Conservation (phyloP, 2,797 vertebrate species). For the Cottoperca gobio region DNA sequence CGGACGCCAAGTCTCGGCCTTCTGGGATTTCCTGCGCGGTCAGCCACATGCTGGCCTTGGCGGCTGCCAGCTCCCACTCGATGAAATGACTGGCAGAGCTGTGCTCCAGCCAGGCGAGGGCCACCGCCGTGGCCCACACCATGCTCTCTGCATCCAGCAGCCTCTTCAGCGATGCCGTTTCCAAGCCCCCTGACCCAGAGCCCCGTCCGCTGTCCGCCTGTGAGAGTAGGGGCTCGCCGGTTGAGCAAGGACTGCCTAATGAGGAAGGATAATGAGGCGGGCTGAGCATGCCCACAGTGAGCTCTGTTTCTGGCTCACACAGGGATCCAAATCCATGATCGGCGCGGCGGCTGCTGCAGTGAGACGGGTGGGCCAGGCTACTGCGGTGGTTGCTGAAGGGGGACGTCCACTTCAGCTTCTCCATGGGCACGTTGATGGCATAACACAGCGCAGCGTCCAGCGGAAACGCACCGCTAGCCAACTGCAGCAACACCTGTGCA, state of each 20-base stretch:
- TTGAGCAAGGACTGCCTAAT: conserved; percentile 58
- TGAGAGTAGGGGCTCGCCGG: conserved; percentile 56
- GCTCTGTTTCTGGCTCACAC: conserved; percentile 43
- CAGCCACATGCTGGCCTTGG: conserved; percentile 95
- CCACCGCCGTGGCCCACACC: conserved; percentile 95
- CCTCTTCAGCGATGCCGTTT: conserved; percentile 44
- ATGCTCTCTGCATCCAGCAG: conserved; percentile 83
- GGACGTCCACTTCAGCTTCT: conserved; percentile 96
- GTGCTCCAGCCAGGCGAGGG: conserved; percentile 97
- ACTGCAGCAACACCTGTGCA: conserved; percentile 90
- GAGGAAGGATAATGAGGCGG: conserved; percentile 58
- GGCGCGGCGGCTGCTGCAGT: conserved; percentile 66
- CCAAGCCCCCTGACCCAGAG: conserved; percentile 34
- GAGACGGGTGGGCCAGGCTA: conserved; percentile 84
- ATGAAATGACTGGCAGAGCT: conserved; percentile 94
- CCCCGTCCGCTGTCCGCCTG: conserved; percentile 56
- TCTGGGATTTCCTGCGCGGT: conserved; percentile 89
- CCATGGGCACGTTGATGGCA: conserved; percentile 90
- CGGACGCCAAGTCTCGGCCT: conserved; percentile 83
- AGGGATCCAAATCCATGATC: conserved; percentile 31
- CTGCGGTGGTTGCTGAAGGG: conserved; percentile 92
- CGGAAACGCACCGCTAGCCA: conserved; percentile 92
- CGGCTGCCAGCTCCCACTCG: conserved; percentile 96
- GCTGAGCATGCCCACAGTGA: conserved; percentile 22
- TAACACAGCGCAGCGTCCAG: conserved; percentile 89